phyloP scores from a whole-genome alignment of 2,888 invertebrate species.

The Erebia ligea region DNA sequence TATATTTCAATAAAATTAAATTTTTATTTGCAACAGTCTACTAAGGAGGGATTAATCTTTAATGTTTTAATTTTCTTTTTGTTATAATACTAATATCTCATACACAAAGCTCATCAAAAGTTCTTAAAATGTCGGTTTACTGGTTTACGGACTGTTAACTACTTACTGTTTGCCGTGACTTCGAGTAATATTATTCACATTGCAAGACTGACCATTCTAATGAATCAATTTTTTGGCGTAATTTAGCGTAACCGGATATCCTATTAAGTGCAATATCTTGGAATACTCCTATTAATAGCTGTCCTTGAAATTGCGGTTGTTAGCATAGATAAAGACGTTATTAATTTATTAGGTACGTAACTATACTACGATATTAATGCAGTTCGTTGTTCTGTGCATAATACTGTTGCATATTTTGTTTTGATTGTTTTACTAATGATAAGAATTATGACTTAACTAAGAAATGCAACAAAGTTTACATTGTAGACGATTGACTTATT shows the following conservation, averaged over 20 bases:
- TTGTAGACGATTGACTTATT: neutral
- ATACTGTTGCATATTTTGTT: neutral
- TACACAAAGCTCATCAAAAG: too few species aligned
- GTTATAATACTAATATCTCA: too few species aligned
- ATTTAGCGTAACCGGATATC: conserved; percentile 16
- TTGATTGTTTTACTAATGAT: neutral
- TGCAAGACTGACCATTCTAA: neutral
- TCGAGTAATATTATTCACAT: neutral
- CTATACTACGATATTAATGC: neutral
- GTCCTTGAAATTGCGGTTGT: conserved; percentile 1
- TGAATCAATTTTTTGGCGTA: conserved; percentile 12
- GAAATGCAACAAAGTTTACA: neutral
- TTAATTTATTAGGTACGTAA: conserved; percentile 1
- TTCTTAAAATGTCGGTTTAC: too few species aligned
- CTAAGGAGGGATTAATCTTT: too few species aligned
- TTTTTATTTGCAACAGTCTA: too few species aligned
- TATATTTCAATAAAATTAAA: too few species aligned
- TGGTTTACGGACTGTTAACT: too few species aligned
- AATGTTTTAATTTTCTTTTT: too few species aligned
- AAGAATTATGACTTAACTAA: conserved; percentile 3
- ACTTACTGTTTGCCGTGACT: neutral
- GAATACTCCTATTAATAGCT: conserved; percentile 1
- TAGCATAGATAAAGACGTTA: too few species aligned
- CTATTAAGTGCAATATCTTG: conserved; percentile 11
- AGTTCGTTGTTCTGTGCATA: neutral